phyloP scores from a whole-genome alignment of 2,113 vertebrate species.

The Madoqua kirkii region DNA sequence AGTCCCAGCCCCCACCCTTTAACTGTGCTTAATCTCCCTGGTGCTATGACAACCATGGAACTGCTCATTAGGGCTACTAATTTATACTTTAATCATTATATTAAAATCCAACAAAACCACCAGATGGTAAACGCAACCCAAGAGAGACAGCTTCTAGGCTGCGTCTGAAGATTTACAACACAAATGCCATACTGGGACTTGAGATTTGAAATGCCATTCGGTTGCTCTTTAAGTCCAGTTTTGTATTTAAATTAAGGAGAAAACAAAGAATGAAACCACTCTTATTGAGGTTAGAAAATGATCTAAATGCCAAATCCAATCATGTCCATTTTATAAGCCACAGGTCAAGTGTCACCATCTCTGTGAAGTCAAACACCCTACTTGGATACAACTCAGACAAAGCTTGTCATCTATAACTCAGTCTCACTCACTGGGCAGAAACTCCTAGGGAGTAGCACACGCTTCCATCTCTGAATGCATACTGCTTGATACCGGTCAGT shows the following conservation, averaged over 20 bases:
- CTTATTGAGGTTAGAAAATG: not conserved
- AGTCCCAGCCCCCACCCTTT: slow-evolving; percentile 65
- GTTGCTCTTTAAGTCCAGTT: not conserved
- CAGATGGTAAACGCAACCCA: slow-evolving; percentile 33
- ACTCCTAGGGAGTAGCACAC: not conserved
- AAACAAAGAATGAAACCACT: not conserved
- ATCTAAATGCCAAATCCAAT: not conserved
- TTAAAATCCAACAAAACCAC: slow-evolving; percentile 14
- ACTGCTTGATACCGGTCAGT: not conserved
- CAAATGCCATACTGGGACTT: not conserved
- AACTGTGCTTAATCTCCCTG: slow-evolving; percentile 23
- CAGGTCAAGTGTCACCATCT: not conserved
- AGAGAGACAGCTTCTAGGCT: not conserved
- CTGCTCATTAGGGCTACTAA: not conserved
- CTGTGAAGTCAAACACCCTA: not conserved
- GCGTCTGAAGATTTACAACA: not conserved
- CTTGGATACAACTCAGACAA: not conserved
- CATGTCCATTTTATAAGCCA: not conserved
- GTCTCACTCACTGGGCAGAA: not conserved
- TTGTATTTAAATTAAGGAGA: not conserved
- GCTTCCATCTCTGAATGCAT: not conserved
- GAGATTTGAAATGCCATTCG: not conserved
- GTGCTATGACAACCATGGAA: slow-evolving; percentile 5
- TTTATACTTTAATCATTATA: not conserved
- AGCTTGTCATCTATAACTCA: not conserved